These are phyloP conservation scores for Piaya cayana DNA, from an alignment of 2,113 vertebrate genomes.

Conservation along the genomic window DNA sequence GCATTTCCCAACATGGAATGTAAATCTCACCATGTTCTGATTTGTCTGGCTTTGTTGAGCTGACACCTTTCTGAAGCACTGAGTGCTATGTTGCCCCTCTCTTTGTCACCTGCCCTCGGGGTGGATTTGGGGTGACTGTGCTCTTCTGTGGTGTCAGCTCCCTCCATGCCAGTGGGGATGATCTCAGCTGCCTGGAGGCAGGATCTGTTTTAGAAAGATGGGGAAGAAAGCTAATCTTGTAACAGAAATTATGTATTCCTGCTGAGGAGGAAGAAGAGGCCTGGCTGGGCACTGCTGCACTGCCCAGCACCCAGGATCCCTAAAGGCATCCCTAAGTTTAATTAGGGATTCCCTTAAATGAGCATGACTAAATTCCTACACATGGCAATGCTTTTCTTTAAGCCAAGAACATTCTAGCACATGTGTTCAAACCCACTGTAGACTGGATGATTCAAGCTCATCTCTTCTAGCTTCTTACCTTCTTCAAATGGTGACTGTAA, in stretches of 20 bases:
- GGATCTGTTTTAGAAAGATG: not conserved
- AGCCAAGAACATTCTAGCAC: not conserved
- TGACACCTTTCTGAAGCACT: not conserved
- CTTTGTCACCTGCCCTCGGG: not conserved
- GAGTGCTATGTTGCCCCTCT: not conserved
- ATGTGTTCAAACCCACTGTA: not conserved
- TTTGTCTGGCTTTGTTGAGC: not conserved
- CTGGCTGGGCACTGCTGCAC: not conserved
- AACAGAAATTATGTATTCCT: not conserved
- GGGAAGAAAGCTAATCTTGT: not conserved
- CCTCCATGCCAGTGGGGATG: not conserved
- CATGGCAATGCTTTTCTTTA: not conserved
- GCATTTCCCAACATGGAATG: not conserved
- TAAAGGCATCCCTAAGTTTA: not conserved
- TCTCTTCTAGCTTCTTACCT: not conserved
- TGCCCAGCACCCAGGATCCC: not conserved
- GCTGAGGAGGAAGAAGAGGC: not conserved
- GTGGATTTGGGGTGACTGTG: not conserved
- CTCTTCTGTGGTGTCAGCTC: not conserved
- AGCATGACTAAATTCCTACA: not conserved
- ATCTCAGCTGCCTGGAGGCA: not conserved
- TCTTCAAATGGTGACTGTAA: rapidly evolving
- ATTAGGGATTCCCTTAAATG: not conserved
- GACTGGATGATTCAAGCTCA: not conserved
- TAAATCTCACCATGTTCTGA: not conserved